phyloP scores from a whole-genome alignment of 2,113 vertebrate species.

The Scophthalmus maximus region DNA sequence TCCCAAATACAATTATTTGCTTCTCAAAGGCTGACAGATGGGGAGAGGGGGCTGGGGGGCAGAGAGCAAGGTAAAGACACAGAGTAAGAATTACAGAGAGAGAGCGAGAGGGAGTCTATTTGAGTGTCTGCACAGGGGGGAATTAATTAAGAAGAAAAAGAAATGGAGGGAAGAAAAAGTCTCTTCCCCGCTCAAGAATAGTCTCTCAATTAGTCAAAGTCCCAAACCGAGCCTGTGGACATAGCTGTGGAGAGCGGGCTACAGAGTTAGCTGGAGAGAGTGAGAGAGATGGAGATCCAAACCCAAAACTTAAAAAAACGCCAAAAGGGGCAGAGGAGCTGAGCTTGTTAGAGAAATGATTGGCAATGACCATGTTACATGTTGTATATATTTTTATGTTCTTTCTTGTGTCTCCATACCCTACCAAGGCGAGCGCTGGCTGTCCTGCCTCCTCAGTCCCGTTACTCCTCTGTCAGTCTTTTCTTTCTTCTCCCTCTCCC shows the following conservation, averaged over 20 bases:
- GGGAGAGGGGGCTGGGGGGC: constrained; percentile 51
- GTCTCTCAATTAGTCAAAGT: constrained; percentile 74
- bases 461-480: constrained; percentile 21
- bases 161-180: constrained; percentile 63
- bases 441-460: constrained; percentile 52
- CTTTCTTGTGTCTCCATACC: constrained; percentile 60
- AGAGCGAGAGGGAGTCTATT: constrained; percentile 51
- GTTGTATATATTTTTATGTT: constrained; percentile 9
- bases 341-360: constrained; percentile 49
- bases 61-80: constrained; percentile 45
- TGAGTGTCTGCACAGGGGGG: constrained; percentile 65
- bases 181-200: constrained; percentile 53
- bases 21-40: constrained; percentile 79
- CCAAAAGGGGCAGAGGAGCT: constrained; percentile 60
- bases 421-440: constrained; percentile 36
- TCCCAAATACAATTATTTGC: constrained; percentile 79
- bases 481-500: constrained; percentile 42
- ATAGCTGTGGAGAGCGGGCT: no score
- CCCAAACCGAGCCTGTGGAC: constrained; percentile 51
- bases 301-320: constrained; percentile 28
- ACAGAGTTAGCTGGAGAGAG: constrained; percentile 31
- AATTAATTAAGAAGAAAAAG: constrained; percentile 74
- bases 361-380: constrained; percentile 22
- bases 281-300: constrained; percentile 51
- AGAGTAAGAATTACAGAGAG: constrained; percentile 10